Conservation (phyloP, 2,888 invertebrate species). For the Epistrophe grossulariae region DNA sequence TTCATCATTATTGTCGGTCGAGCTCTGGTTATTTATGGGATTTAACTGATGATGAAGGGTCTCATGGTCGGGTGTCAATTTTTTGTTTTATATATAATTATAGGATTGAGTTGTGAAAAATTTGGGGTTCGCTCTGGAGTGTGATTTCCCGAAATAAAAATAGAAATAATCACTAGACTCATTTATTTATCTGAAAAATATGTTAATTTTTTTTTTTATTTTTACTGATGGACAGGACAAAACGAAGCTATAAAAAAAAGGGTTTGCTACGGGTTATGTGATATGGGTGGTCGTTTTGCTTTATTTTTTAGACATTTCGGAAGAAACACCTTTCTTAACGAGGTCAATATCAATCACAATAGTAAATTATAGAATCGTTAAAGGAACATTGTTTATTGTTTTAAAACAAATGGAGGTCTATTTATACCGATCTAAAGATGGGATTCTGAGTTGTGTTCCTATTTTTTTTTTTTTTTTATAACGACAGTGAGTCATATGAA, state of each 20-base stretch:
- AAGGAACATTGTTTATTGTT: conserved; percentile 1
- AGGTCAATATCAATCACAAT: conserved; percentile 32
- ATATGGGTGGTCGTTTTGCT: background rate
- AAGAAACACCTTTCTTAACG: conserved; percentile 8
- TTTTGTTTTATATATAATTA: conserved; percentile 27
- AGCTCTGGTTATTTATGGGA: conserved; percentile 25
- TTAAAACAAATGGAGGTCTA: background rate
- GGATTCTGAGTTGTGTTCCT: background rate
- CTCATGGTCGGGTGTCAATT: conserved; percentile 29
- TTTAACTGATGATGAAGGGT: conserved; percentile 6
- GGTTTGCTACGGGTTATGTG: background rate
- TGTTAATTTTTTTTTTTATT: background rate
- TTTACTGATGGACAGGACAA: conserved; percentile 17
- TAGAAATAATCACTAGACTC: background rate
- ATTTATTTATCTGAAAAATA: conserved; percentile 17
- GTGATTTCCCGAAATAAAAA: background rate
- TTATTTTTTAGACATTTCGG: background rate
- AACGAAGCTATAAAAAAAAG: background rate
- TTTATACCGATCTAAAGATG: background rate
- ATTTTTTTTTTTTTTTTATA: too few relatives aligned
- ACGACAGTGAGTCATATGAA: too few relatives aligned
- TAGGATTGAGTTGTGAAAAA: conserved; percentile 34
- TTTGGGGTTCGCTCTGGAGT: background rate
- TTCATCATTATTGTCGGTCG: background rate
- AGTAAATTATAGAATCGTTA: background rate